Percentiles rank a stretch among this genome's conserved stretches.
phyloP scores from a whole-genome alignment of 1,140 invertebrate genomes.

The Drosophila aff. region DNA sequence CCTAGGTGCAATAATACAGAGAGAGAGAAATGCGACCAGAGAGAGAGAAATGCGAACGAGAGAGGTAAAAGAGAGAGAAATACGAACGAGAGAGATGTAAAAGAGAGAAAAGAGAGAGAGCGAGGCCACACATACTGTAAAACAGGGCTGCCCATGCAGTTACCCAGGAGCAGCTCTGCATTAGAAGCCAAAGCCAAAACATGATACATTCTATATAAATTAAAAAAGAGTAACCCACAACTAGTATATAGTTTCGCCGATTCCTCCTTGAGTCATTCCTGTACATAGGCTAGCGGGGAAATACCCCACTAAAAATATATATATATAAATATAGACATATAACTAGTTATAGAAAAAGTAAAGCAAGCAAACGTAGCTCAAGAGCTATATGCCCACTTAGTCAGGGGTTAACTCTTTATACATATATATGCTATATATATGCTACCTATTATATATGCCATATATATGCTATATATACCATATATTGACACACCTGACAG shows the following conservation, averaged over 20 bases:
- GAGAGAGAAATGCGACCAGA: no score
- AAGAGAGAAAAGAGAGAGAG: background rate
- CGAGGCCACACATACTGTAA: constrained; percentile 3
- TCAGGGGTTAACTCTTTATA: constrained; percentile 32
- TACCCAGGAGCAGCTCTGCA: constrained; percentile 3
- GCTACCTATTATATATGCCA: no score
- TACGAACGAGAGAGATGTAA: no score
- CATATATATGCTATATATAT: background rate
- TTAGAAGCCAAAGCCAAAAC: constrained; percentile 28
- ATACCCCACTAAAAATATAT: constrained; percentile 11
- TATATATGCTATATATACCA: background rate
- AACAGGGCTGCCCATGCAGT: constrained; percentile 11
- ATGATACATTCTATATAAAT: constrained; percentile 1
- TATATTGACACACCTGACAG: constrained; percentile 10
- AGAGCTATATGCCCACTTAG: constrained; percentile 23
- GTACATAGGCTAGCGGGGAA: constrained; percentile 31
- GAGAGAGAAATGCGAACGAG: no score
- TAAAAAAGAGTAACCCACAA: constrained; percentile 1
- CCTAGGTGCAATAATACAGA: constrained; percentile 65
- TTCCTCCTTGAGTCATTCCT: constrained; percentile 26
- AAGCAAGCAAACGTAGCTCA: background rate
- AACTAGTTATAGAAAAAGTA: background rate
- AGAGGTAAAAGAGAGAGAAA: background rate
- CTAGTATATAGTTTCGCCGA: constrained; percentile 19
- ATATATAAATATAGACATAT: background rate